Conservation (phyloP, 2,113 vertebrate species). For the Bos taurus region ARS-UCD2.0 NC_037334.1:106779501-106780000, state of each 20-base stretch:
- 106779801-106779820: constrained; percentile 46
- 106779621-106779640: constrained; percentile 79
- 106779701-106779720: constrained; percentile 66
- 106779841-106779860: constrained; percentile 55
- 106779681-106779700: constrained; percentile 74
- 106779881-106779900: constrained; percentile 45
- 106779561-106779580: constrained; percentile 72
- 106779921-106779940: constrained; percentile 59
- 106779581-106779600: constrained; percentile 87
- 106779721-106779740: constrained; percentile 71
- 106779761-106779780: constrained; percentile 76
- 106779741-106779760: constrained; percentile 72
- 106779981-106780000: constrained; percentile 26
- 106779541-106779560: constrained; percentile 30
- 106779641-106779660: constrained; percentile 75
- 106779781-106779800: constrained; percentile 70
- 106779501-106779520: constrained; percentile 36
- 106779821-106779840: constrained; percentile 64
- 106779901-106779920: constrained; percentile 66
- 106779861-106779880: constrained; percentile 31
- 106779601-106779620: constrained; percentile 85
- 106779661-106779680: constrained; percentile 71
- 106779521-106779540: constrained; percentile 46
- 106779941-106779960: constrained; percentile 47
- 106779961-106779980: constrained; percentile 68